A percentile compares a stretch with the other conserved stretches of the same genome.
Evolutionary conservation across 2,888 invertebrate species (phyloP).

Genomic region (Stenoptilia bipunctidactyla): DNA sequence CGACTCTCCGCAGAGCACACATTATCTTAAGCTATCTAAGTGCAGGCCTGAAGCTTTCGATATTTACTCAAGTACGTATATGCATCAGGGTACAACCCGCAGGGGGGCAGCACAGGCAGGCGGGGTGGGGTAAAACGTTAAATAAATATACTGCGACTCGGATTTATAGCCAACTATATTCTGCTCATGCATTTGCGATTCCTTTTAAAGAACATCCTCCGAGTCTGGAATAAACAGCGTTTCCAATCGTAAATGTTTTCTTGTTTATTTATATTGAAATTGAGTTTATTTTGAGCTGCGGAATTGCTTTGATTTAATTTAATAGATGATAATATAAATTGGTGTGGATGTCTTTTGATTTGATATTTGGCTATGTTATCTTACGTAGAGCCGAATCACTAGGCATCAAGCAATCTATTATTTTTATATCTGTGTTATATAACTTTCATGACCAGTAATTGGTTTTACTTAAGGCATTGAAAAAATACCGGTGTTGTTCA

Average conservation of each 20-base stretch:
- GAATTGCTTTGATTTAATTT: too few relatives aligned
- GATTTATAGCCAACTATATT: conserved; percentile 58
- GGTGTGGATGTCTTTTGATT: too few relatives aligned
- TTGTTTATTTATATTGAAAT: not conserved
- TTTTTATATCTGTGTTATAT: too few relatives aligned
- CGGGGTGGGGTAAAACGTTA: conserved; percentile 28
- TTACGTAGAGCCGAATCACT: too few relatives aligned
- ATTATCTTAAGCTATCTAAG: not conserved
- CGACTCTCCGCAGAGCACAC: not conserved
- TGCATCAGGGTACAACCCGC: not conserved
- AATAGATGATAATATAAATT: too few relatives aligned
- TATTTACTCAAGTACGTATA: not conserved
- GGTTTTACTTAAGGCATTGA: too few relatives aligned
- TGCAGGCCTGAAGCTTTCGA: not conserved
- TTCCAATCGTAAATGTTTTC: not conserved
- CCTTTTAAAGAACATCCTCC: not conserved
- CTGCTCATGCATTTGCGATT: conserved; percentile 12
- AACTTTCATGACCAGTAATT: too few relatives aligned
- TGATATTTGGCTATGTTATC: too few relatives aligned
- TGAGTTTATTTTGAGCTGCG: too few relatives aligned
- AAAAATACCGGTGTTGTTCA: too few relatives aligned
- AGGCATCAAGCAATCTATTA: too few relatives aligned
- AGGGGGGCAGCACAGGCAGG: conserved; percentile 2
- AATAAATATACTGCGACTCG: conserved; percentile 56
- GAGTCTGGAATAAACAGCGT: not conserved